Evolutionary conservation across 2,888 invertebrate species (phyloP), one percentile per base, ranked within the genome.

Genomic region (Salticus scenicus): DNA sequence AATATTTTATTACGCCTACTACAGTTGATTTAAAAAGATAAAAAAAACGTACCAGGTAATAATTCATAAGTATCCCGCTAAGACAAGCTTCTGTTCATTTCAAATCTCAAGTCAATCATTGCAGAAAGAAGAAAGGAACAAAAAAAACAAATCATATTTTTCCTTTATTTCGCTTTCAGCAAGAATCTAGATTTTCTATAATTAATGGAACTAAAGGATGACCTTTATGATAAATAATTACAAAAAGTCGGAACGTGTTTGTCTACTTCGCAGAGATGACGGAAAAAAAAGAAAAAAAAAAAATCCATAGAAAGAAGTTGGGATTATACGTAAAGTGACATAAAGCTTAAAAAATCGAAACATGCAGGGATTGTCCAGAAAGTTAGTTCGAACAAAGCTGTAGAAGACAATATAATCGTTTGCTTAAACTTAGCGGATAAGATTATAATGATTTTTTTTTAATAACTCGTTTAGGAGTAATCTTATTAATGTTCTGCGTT

Each of bases 191-290:
- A 72, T 77, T 83, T 83, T 83, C 83, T 72, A 72, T 83, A 83
- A 83, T 83, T 83, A 83, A 83, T 77, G 77, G 72, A 83, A 76
- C 72, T 83, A 77, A 83, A 76, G 83, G 77, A 83, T 83, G 83
- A 83, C 83, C 83, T 83, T 81, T 72, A 67, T 30, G 77, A 83
- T 83, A 83, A 83, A 37, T 77, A 77, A 83, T 77, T 71, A 28
- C 31, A 31, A 41, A 77, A 76, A 41, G 51, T 80, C 33, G 14
- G 66, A 33, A 47, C 76, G 47, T 72, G 72, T 37, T 83, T 69
- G 30, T 66, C 74, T 71, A 47, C 70, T 75, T 71, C 70, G 37
- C 75, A 75, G 76, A 81, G 74, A 69, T 74, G 69, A n/a, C 8
- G 17, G 41, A 69, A 67, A 31, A 17, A 8, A 67, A 51, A 20